Percentiles rank a stretch among this genome's conserved stretches.
Conservation (phyloP, 2,113 vertebrate genomes). For the Haplochromis vanheusdeni region DNA sequence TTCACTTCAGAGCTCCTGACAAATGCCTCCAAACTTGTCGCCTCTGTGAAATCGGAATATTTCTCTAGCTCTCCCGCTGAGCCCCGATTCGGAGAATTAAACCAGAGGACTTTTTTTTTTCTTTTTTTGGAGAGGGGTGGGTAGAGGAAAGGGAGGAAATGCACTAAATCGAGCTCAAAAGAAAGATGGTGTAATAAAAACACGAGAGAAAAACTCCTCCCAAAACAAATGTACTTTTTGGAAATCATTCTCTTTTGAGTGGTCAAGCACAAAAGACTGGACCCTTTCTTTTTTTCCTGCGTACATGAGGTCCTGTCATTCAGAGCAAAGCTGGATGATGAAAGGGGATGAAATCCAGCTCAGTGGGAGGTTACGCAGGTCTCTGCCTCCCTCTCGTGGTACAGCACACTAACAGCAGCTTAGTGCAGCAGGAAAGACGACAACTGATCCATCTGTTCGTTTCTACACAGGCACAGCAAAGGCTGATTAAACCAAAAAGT, state of each 20-base stretch:
- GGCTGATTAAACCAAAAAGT: neutral
- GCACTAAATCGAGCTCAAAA: neutral
- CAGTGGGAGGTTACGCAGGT: neutral
- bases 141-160: neutral
- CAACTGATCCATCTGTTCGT: neutral
- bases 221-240: neutral
- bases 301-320: neutral
- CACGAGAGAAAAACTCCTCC: neutral
- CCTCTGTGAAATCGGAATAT: slow-evolving; percentile 1
- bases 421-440: neutral
- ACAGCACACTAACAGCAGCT: neutral
- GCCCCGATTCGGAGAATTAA: neutral
- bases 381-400: slow-evolving; percentile 40
- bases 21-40: slow-evolving; percentile 8
- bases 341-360: neutral
- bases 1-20: slow-evolving; percentile 26
- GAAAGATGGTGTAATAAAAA: neutral
- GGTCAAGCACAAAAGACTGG: neutral
- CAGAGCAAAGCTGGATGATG: slow-evolving; percentile 21
- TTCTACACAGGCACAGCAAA: neutral
- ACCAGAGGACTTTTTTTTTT: neutral
- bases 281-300: neutral
- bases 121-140: accelerated
- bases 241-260: neutral
- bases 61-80: neutral